Conservation (phyloP, 2,888 invertebrate species). For the Baronia brevicornis region DNA sequence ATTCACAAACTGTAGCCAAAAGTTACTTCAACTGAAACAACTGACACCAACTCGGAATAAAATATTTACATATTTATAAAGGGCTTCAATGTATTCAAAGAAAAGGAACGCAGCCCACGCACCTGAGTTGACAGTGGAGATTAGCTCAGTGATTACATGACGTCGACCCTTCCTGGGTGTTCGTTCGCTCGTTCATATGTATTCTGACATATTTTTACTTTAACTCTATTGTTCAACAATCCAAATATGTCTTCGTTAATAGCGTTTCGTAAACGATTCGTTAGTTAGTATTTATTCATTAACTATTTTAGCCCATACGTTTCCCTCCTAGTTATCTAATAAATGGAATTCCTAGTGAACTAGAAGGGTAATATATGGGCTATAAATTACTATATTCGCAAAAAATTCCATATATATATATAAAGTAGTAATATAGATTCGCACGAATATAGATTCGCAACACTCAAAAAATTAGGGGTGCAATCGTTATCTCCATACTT, state of each 20-base stretch:
- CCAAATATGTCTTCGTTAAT: background rate
- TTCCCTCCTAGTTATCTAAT: too few relatives aligned
- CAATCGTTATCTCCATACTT: too few relatives aligned
- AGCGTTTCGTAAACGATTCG: conserved; percentile 2
- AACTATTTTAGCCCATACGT: too few relatives aligned
- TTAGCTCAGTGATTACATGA: conserved; percentile 64
- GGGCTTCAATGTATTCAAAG: conserved; percentile 44
- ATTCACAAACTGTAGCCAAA: conserved; percentile 17
- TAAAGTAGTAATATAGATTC: too few relatives aligned
- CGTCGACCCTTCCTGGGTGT: conserved; percentile 46
- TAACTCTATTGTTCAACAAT: background rate
- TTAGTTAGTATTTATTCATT: too few relatives aligned
- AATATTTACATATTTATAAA: conserved; percentile 41
- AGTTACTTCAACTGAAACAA: conserved; percentile 21
- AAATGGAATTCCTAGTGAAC: too few relatives aligned
- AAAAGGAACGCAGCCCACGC: conserved; percentile 42
- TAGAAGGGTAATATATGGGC: too few relatives aligned
- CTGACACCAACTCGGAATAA: conserved; percentile 15
- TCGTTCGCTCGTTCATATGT: conserved; percentile 27
- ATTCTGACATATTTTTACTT: background rate
- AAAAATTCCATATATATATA: too few relatives aligned
- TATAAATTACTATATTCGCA: too few relatives aligned
- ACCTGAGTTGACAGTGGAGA: conserved; percentile 63
- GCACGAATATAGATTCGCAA: too few relatives aligned
- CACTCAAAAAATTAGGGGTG: too few relatives aligned